These are phyloP conservation scores for Lanius collurio DNA, from an alignment of 2,113 vertebrate species.

Conservation along the genomic window DNA sequence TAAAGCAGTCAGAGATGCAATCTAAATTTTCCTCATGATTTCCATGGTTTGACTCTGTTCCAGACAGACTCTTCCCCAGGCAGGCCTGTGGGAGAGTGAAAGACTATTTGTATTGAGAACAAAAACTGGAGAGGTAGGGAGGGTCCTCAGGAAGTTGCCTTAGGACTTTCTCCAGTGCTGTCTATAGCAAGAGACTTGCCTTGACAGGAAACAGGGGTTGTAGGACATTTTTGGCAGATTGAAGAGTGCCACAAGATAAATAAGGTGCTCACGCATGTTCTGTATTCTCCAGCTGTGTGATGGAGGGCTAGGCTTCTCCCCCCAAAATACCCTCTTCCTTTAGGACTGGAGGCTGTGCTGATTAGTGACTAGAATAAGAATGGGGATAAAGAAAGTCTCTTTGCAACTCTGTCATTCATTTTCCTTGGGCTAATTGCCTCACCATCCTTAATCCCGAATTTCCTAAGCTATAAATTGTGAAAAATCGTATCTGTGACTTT, in stretches of 20 bases:
- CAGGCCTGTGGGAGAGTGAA: neutral
- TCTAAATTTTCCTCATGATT: neutral
- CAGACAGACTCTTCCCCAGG: neutral
- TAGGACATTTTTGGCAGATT: neutral
- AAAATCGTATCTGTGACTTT: neutral
- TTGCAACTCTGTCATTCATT: neutral
- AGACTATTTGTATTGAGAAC: neutral
- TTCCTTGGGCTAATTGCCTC: neutral
- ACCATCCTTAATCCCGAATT: neutral
- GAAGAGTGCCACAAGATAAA: neutral
- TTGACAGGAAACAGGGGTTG: neutral
- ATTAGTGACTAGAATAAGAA: neutral
- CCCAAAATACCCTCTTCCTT: neutral
- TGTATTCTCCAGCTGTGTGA: neutral
- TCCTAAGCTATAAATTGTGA: neutral
- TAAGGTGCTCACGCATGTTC: neutral
- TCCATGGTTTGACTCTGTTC: neutral
- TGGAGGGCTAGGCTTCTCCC: neutral
- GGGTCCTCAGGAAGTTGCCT: neutral
- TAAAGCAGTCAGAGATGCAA: neutral
- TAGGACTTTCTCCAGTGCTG: neutral
- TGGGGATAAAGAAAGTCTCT: neutral
- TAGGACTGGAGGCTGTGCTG: neutral
- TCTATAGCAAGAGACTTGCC: neutral
- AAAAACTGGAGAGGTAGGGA: neutral